These are phyloP conservation scores for Bubalus kerabau DNA, from an alignment of 2,113 vertebrate genomes.

Conservation along the genomic window DNA sequence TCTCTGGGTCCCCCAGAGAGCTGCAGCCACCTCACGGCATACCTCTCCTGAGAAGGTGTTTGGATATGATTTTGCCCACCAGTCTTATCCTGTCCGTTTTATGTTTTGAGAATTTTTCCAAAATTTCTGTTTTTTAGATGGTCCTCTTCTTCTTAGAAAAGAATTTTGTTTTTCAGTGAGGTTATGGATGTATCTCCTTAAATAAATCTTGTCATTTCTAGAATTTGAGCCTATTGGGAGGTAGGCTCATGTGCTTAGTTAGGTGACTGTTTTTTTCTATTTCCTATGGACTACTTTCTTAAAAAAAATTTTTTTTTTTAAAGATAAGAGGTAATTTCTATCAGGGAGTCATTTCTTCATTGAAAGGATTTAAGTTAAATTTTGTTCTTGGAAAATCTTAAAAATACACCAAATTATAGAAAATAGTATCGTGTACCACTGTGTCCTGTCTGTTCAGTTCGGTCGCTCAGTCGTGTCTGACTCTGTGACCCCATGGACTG, in stretches of 20 bases:
- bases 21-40: neutral
- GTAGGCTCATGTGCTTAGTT: neutral
- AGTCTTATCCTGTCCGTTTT: neutral
- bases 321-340: neutral
- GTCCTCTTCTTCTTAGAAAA: neutral
- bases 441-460: neutral
- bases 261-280: neutral
- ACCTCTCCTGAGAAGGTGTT: neutral
- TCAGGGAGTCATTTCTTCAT: neutral
- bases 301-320: neutral
- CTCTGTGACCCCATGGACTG: neutral
- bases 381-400: neutral
- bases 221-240: neutral
- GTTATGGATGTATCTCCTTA: neutral
- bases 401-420: neutral
- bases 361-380: neutral
- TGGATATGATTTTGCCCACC: neutral
- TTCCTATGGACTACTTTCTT: neutral
- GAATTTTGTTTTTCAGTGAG: neutral
- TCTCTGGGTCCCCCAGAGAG: neutral
- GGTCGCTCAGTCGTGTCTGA: neutral
- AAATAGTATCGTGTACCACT: neutral
- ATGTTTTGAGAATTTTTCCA: neutral
- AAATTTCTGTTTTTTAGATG: neutral
- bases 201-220: neutral